phyloP scores from a whole-genome alignment of 2,888 invertebrate species.

The Epinotia ramella region DNA sequence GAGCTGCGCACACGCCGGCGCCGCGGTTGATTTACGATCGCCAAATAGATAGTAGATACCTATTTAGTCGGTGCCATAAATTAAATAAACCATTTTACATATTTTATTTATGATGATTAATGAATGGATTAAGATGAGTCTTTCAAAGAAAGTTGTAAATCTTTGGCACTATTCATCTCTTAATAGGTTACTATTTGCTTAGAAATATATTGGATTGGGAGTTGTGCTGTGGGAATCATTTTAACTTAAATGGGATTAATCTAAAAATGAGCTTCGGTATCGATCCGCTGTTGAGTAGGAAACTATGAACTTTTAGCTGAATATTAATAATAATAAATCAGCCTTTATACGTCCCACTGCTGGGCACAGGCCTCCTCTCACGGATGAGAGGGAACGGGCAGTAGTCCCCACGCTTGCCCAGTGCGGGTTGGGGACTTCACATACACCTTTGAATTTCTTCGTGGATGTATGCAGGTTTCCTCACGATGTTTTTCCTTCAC shows the following conservation, averaged over 20 bases:
- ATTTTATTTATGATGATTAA: constrained; percentile 45
- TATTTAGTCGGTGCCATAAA: constrained; percentile 30
- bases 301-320: too few relatives aligned
- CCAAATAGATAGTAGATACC: constrained; percentile 41
- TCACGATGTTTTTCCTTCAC: too few relatives aligned
- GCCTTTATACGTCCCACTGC: too few relatives aligned
- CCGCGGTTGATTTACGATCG: constrained; percentile 39
- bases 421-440: too few relatives aligned
- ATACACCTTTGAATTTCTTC: too few relatives aligned
- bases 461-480: too few relatives aligned
- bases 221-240: neutral
- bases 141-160: constrained; percentile 42
- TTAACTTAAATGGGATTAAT: neutral
- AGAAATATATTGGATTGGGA: neutral
- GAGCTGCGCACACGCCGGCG: constrained; percentile 24
- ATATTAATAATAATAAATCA: too few relatives aligned
- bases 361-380: too few relatives aligned
- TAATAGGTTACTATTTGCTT: neutral
- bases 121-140: constrained; percentile 43
- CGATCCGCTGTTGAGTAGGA: too few relatives aligned
- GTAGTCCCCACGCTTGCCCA: too few relatives aligned
- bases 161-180: constrained; percentile 19
- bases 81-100: constrained; percentile 40
- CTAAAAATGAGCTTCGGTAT: too few relatives aligned
- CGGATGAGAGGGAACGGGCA: too few relatives aligned